A percentile compares a stretch with the other conserved stretches of the same genome.
phyloP scores from a whole-genome alignment of 2,113 vertebrate species.

The Lipotes vexillifer region DNA sequence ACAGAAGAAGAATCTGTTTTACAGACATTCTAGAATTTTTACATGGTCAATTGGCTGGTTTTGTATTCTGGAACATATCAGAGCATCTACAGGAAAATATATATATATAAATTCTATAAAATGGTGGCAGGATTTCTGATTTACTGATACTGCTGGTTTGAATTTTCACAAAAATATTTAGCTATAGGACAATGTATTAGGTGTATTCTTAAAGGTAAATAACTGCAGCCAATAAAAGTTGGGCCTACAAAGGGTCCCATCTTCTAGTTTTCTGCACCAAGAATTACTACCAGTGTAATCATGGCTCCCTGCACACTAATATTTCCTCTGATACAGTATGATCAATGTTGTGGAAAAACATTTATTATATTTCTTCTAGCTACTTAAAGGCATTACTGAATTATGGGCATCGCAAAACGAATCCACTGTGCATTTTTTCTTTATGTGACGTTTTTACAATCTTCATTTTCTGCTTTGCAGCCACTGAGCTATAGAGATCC shows the following conservation, averaged over 20 bases:
- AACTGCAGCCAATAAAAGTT: conserved; percentile 87
- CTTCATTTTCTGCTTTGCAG: conserved; percentile 99
- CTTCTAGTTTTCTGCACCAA: conserved; percentile 83
- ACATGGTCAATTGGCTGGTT: conserved; percentile 69
- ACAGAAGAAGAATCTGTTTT: conserved; percentile 74
- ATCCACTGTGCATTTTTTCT: conserved; percentile 96
- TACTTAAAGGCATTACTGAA: conserved; percentile 97
- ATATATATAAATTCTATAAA: conserved; percentile 68
- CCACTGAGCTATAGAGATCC: conserved; percentile 90
- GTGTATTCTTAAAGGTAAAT: conserved; percentile 86
- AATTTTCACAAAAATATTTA: conserved; percentile 86
- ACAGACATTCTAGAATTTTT: conserved; percentile 73
- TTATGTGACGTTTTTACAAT: conserved; percentile 98
- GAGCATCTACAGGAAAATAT: conserved; percentile 62
- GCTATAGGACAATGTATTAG: conserved; percentile 80
- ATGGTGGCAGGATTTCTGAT: conserved; percentile 75
- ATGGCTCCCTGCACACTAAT: conserved; percentile 91
- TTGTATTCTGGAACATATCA: conserved; percentile 71
- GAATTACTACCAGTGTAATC: conserved; percentile 89
- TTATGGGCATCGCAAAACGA: conserved; percentile 91
- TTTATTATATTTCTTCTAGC: conserved; percentile 99
- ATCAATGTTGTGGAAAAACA: conserved; percentile 96
- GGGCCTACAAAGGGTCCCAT: conserved; percentile 84
- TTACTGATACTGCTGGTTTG: conserved; percentile 74
- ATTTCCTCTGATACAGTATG: conserved; percentile 93